phyloP scores from a whole-genome alignment of 2,797 vertebrate species.

The Picus viridis region DNA sequence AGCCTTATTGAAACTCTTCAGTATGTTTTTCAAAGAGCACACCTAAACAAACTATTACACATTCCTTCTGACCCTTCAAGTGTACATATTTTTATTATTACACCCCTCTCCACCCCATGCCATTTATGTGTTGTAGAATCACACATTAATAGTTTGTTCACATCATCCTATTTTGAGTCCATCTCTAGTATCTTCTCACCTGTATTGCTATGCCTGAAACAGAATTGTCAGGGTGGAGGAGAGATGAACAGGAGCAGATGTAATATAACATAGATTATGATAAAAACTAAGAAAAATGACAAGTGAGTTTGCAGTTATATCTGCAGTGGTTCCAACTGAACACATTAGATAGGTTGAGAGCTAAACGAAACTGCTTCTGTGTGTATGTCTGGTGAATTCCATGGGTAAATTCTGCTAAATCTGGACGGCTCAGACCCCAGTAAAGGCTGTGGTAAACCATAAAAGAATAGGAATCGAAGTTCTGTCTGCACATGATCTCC shows the following conservation, averaged over 20 bases:
- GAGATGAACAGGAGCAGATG: background rate
- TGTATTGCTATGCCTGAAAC: background rate
- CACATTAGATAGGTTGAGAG: background rate
- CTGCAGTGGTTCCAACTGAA: background rate
- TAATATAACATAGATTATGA: background rate
- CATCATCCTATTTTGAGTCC: background rate
- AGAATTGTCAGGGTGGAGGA: background rate
- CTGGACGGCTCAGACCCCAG: background rate
- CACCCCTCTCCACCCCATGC: too few species aligned
- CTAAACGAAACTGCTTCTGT: background rate
- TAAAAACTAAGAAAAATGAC: background rate
- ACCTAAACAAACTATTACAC: background rate
- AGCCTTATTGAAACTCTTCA: background rate
- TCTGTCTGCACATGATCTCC: background rate
- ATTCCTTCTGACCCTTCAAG: background rate
- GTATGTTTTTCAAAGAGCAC: background rate
- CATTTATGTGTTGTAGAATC: background rate
- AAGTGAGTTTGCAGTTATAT: background rate
- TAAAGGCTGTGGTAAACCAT: background rate
- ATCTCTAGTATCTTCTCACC: background rate
- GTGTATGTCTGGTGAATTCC: background rate
- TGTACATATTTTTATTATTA: background rate
- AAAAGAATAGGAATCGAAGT: background rate
- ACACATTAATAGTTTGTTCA: background rate
- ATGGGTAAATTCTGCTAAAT: background rate